Evolutionary conservation across 92 coral and sea anemone species (phyloP).

Genomic region (Palythoa grandiflora): DNA sequence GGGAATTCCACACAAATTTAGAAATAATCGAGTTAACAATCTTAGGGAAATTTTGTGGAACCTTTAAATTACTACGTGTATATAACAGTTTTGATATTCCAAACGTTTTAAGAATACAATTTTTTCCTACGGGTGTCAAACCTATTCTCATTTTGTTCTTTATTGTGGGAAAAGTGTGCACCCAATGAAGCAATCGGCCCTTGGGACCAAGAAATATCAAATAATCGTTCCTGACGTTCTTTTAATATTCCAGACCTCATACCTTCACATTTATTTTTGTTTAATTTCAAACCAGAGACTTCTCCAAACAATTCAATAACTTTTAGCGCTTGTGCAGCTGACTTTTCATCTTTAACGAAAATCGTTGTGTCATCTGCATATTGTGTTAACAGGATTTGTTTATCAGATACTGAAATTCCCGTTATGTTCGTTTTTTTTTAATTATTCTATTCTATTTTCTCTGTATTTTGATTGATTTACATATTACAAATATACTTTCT

Average conservation of each 20-base stretch:
- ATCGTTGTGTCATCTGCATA: constrained; percentile 18
- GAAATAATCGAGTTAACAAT: constrained; percentile 4
- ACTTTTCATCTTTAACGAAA: constrained; percentile 28
- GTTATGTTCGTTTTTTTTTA: neutral
- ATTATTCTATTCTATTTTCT: no score
- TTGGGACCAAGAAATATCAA: constrained; percentile 19
- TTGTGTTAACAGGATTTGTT: neutral
- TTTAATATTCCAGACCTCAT: constrained; percentile 5
- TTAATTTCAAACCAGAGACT: neutral
- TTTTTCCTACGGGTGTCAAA: neutral
- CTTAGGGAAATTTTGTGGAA: constrained; percentile 14
- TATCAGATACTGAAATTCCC: neutral
- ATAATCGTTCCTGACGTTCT: neutral
- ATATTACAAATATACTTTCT: no score
- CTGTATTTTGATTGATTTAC: no score
- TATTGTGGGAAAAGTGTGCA: constrained; percentile 16
- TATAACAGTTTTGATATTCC: constrained; percentile 2
- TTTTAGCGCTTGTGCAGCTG: constrained; percentile 23
- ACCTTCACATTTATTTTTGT: no score
- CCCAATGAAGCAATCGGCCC: constrained; percentile 19
- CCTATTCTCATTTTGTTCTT: constrained; percentile 28
- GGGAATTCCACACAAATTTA: constrained; percentile 10
- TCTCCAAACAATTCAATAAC: constrained; percentile 18
- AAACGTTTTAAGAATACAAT: constrained; percentile 3
- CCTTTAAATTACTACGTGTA: neutral